Evolutionary conservation across 1,140 invertebrate genomes (phyloP).

Genomic region (Drosophila truncata): DNA sequence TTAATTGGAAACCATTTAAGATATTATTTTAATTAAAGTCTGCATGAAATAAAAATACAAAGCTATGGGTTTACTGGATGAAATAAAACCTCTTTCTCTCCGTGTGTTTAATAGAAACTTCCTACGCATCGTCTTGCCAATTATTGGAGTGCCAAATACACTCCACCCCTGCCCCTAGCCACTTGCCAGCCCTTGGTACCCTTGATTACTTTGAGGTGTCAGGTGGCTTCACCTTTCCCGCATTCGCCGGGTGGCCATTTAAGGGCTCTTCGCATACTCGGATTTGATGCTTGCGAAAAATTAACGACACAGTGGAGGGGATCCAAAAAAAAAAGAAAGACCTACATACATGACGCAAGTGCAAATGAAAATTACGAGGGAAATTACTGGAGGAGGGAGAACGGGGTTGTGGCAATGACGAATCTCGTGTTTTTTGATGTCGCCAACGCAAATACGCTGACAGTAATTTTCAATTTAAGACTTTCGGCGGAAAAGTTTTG

Average conservation of each 20-base stretch:
- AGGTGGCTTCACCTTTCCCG: conserved; percentile 21
- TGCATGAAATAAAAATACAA: too few species aligned
- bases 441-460: conserved; percentile 57
- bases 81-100: background rate
- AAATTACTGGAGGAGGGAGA: background rate
- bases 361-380: conserved; percentile 16
- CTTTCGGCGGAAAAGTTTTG: conserved; percentile 49
- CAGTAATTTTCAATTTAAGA: conserved; percentile 70
- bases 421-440: conserved; percentile 56
- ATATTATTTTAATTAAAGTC: too few species aligned
- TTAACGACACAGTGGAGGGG: conserved; percentile 35
- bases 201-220: conserved; percentile 36
- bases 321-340: background rate
- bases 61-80: too few species aligned
- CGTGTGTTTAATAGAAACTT: conserved; percentile 1
- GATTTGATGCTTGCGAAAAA: conserved; percentile 31
- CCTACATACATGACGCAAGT: conserved; percentile 28
- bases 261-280: conserved; percentile 27
- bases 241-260: conserved; percentile 25
- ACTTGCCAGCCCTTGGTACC: background rate
- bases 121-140: conserved; percentile 3
- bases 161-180: background rate
- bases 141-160: conserved; percentile 7
- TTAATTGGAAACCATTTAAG: too few species aligned
- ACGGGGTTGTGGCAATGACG: conserved; percentile 12